phyloP scores from a whole-genome alignment of 2,113 vertebrate species.

The Triplophysa siluroides region DNA sequence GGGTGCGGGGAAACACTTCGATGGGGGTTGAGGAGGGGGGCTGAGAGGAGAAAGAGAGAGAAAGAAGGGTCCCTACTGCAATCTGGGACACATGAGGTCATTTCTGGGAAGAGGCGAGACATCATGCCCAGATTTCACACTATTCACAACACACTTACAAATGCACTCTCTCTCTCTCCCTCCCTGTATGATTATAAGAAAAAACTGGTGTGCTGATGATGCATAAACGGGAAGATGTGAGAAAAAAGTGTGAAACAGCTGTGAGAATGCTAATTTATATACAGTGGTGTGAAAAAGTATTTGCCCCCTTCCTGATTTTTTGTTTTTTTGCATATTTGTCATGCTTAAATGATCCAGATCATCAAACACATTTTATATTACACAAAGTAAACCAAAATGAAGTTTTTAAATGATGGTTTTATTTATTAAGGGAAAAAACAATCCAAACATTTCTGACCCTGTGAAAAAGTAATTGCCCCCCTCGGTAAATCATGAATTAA shows the following conservation, averaged over 20 bases:
- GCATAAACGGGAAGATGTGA: background rate
- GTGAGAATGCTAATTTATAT: too few relatives aligned
- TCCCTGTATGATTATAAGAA: background rate
- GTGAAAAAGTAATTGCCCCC: too few relatives aligned
- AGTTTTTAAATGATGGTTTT: too few relatives aligned
- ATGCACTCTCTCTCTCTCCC: background rate
- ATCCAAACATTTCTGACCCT: too few relatives aligned
- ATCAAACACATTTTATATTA: too few relatives aligned
- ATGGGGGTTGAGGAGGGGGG: background rate
- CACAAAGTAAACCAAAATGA: too few relatives aligned
- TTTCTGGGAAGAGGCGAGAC: slow-evolving; percentile 23
- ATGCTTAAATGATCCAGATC: too few relatives aligned
- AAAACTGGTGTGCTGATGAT: background rate
- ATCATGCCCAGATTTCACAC: slow-evolving; percentile 19
- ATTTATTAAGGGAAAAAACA: too few relatives aligned
- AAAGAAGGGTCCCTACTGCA: background rate
- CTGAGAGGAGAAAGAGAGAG: slow-evolving; percentile 1
- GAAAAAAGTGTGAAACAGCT: background rate
- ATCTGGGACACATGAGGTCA: slow-evolving; percentile 40
- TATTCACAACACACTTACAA: slow-evolving; percentile 5
- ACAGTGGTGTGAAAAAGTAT: too few relatives aligned
- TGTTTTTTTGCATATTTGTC: too few relatives aligned
- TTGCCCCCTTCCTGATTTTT: too few relatives aligned
- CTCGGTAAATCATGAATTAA: too few relatives aligned
- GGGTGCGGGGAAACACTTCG: background rate